Percentiles rank a stretch among this genome's conserved stretches.
These are phyloP conservation scores for Gonioctena quinquepunctata DNA, from an alignment of 1,140 invertebrate species.

Conservation along the genomic window DNA sequence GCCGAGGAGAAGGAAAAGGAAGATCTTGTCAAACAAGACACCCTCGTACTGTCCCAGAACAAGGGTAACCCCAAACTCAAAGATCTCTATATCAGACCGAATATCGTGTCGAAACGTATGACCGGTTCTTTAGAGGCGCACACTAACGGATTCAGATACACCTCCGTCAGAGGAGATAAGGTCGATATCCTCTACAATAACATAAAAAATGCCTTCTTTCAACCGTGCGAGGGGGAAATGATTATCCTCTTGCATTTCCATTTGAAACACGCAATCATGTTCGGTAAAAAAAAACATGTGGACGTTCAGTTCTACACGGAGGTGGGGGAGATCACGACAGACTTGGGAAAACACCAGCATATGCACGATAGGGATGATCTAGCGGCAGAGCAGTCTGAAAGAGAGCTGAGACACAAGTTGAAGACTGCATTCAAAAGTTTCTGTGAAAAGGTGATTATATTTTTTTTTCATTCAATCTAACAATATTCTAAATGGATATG, in stretches of 20 bases:
- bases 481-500: too few species aligned
- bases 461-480: not conserved
- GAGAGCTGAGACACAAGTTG: constrained; percentile 93
- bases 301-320: constrained; percentile 99
- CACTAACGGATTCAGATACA: constrained; percentile 96
- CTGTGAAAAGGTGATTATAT: constrained; percentile 79
- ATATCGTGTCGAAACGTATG: constrained; percentile 97
- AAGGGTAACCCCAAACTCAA: constrained; percentile 99
- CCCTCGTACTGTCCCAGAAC: constrained; percentile 90
- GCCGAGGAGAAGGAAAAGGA: constrained; percentile 99
- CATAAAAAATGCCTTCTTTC: constrained; percentile 99
- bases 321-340: constrained; percentile 99
- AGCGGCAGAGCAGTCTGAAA: constrained; percentile 96
- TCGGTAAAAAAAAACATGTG: constrained; percentile 98
- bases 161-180: constrained; percentile 97
- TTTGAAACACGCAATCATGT: constrained; percentile 98
- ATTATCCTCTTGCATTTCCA: constrained; percentile 99
- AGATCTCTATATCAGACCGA: constrained; percentile 97
- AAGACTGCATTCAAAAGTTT: constrained; percentile 98
- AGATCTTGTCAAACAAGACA: constrained; percentile 98
- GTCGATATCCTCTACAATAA: constrained; percentile 99
- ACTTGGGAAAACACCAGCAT: constrained; percentile 98
- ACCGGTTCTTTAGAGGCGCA: constrained; percentile 95
- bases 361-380: constrained; percentile 99
- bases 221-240: constrained; percentile 99